Evolutionary conservation across 1,140 invertebrate species (phyloP).

Genomic region (Panagrolaimus sp.): DNA sequence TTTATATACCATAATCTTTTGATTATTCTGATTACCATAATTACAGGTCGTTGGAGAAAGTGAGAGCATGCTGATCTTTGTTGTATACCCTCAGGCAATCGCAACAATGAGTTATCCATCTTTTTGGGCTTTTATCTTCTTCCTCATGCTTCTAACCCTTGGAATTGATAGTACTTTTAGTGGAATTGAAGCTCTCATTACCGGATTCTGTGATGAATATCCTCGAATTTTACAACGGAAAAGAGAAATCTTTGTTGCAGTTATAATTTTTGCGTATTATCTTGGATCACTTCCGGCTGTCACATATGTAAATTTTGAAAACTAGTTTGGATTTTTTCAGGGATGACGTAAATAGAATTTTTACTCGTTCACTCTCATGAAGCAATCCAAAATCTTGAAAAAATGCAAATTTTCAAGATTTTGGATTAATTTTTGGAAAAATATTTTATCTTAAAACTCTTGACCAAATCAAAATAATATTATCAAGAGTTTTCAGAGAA

Average conservation of each 20-base stretch:
- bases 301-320: conserved; percentile 72
- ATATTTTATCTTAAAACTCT: too few species aligned
- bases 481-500: too few species aligned
- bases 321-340: too few species aligned
- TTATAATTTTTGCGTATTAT: conserved; percentile 75
- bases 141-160: conserved; percentile 91
- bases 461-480: too few species aligned
- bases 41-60: conserved; percentile 47
- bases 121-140: conserved; percentile 93
- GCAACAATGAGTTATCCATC: conserved; percentile 61
- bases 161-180: conserved; percentile 69
- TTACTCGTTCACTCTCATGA: too few species aligned
- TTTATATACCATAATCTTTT: too few species aligned
- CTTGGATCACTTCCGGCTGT: conserved; percentile 84
- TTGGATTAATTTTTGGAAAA: too few species aligned
- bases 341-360: too few species aligned
- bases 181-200: conserved; percentile 72
- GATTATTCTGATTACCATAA: too few species aligned
- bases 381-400: too few species aligned
- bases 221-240: conserved; percentile 66
- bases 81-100: conserved; percentile 60
- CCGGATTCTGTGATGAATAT: conserved; percentile 72
- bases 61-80: conserved; percentile 49
- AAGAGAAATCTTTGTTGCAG: conserved; percentile 69
- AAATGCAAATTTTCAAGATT: too few species aligned